Percentiles rank a stretch among this genome's conserved stretches.
Conservation (phyloP, 2,888 invertebrate genomes). For the Platycheirus rosarum region DNA sequence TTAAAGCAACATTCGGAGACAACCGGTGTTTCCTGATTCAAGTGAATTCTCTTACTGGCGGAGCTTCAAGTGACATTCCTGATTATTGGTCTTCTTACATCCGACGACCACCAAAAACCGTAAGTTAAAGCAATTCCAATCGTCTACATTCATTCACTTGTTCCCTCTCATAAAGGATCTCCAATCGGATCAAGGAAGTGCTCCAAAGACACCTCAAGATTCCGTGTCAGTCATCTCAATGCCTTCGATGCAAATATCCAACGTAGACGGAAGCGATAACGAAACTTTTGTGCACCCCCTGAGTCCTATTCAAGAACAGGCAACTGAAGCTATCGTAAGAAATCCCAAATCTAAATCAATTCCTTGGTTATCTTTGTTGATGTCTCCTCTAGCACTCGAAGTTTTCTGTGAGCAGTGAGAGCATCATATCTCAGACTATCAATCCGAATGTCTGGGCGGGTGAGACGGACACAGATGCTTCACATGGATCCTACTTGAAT, state of each 20-base stretch:
- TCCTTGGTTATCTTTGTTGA: neutral
- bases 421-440: constrained; percentile 83
- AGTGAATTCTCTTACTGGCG: constrained; percentile 91
- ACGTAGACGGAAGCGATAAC: constrained; percentile 76
- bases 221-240: constrained; percentile 82
- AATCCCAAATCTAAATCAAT: neutral
- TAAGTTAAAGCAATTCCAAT: constrained; percentile 76
- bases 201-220: constrained; percentile 85
- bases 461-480: constrained; percentile 84
- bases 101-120: constrained; percentile 84
- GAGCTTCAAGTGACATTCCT: constrained; percentile 85
- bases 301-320: constrained; percentile 87
- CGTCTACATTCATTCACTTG: neutral
- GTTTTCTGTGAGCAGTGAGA: constrained; percentile 84
- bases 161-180: constrained; percentile 76
- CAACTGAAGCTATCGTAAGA: constrained; percentile 84
- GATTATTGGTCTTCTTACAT: constrained; percentile 95
- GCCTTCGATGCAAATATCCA: constrained; percentile 80
- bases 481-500: constrained; percentile 90
- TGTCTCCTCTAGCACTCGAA: constrained; percentile 79
- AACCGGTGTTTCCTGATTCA: constrained; percentile 94
- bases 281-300: constrained; percentile 87
- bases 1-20: constrained; percentile 94
- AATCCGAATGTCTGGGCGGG: constrained; percentile 85
- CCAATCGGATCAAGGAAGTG: constrained; percentile 83